Percentiles rank a stretch among this genome's conserved stretches.
Evolutionary conservation across 2,888 invertebrate genomes (phyloP).

Genomic region (Xanthorhoe designata): DNA sequence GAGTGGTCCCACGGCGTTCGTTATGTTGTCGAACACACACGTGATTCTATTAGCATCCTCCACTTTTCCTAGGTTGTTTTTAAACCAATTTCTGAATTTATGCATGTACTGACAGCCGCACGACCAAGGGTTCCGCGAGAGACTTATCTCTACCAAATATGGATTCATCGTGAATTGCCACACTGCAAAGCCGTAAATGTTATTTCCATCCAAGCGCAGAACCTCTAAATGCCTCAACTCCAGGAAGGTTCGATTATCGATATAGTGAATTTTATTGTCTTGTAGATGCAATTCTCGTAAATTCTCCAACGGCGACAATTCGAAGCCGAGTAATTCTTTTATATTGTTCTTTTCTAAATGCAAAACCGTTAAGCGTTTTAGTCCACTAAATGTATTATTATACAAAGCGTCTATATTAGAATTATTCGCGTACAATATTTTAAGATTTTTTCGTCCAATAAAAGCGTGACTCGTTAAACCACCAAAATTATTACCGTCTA

Average conservation of each 20-base stretch:
- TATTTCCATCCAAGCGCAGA: conserved; percentile 93
- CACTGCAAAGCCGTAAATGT: conserved; percentile 92
- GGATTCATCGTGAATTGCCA: conserved; percentile 94
- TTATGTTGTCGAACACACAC: conserved; percentile 91
- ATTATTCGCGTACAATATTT: conserved; percentile 94
- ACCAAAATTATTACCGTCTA: conserved; percentile 96
- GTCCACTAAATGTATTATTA: conserved; percentile 96
- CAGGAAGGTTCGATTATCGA: conserved; percentile 94
- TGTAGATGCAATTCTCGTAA: conserved; percentile 95
- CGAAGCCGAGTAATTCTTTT: conserved; percentile 91
- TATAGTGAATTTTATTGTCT: conserved; percentile 92
- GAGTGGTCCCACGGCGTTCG: conserved; percentile 88
- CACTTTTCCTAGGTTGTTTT: conserved; percentile 92
- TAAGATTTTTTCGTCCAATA: conserved; percentile 95
- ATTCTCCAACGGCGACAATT: conserved; percentile 92
- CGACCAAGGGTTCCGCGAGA: conserved; percentile 95
- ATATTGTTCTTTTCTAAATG: conserved; percentile 96
- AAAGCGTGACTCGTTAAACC: conserved; percentile 95
- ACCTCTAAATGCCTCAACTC: conserved; percentile 93
- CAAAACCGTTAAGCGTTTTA: conserved; percentile 91
- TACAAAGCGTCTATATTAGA: conserved; percentile 94
- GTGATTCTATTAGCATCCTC: conserved; percentile 91
- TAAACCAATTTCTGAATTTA: conserved; percentile 92
- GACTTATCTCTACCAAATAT: conserved; percentile 93
- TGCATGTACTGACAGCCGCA: conserved; percentile 95